Base-by-base conservation (phyloP, 2,113 vertebrate species). In the Tetrax tetrax region DNA sequence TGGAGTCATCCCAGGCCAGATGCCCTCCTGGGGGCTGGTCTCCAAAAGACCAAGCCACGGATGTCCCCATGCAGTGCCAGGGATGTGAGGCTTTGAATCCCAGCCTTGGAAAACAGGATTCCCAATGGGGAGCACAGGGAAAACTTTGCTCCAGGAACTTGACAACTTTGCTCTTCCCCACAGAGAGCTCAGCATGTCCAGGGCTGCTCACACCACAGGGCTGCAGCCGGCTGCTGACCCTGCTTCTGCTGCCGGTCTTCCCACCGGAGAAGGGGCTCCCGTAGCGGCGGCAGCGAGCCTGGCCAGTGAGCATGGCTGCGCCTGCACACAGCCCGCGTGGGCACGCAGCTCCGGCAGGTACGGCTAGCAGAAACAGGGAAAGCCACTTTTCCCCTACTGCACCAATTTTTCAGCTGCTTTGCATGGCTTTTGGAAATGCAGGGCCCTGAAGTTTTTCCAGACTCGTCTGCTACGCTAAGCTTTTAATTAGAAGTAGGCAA, bases 81-180 rank as follows among this genome's bases (percentile, higher is more conserved):
- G 13, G 27, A 6, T 43, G 38, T 1, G 1, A 43, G 45, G 19
- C 17, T 48, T 33, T 0, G 2, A 60, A 54, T 21, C 29, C 15
- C 64, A 72, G 35, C 38, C 41, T 68, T 78, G 37, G 11, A 11
- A 61, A 87, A 38, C 31, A 72, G 7, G 15, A 47, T 82, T 84
- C n/a, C 33, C 18, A 24, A 22, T 0, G 2, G 20, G n/a, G 25
- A 83, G 8, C 2, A 5, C 28, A 53, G 0, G 2, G 25, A 59
- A 88, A 96, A 76, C 11, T 53, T 90, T 29, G 29, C 41, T 24
- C 37, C 0, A 4, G 54, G 43, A 91, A 51, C 28, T 65, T 69
- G 20, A 64, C 3, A 16, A 6, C 37, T 66, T 41, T 56, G 13
- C 22, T 56, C 29, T 77, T 80, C 5, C 24, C 12, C 4, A 9